Conservation (phyloP, 2,888 invertebrate genomes). For the Camponotus fellah region DNA sequence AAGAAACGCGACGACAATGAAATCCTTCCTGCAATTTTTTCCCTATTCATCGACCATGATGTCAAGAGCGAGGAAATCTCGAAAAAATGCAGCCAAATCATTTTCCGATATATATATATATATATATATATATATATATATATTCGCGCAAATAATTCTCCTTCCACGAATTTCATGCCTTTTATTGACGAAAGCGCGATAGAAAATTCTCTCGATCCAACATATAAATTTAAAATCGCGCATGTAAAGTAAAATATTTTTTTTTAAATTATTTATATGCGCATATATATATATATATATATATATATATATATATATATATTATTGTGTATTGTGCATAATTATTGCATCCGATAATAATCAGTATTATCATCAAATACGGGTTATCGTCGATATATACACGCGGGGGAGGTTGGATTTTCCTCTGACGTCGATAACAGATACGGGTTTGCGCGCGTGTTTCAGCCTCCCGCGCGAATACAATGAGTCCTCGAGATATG, state of each 20-base stretch:
- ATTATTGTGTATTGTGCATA: background rate
- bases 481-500: background rate
- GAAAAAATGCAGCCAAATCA: conserved; percentile 16
- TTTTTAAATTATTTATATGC: background rate
- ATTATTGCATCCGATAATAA: conserved; percentile 8
- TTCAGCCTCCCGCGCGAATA: conserved; percentile 2
- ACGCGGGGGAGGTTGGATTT: conserved; percentile 12
- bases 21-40: background rate
- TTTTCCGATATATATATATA: background rate
- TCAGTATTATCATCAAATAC: conserved; percentile 10
- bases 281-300: background rate
- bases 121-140: background rate
- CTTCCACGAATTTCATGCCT: background rate
- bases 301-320: background rate
- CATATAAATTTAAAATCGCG: background rate
- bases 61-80: background rate
- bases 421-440: conserved; percentile 37
- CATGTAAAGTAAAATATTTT: background rate
- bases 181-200: background rate
- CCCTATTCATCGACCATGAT: background rate
- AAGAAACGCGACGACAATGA: background rate
- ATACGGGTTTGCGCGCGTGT: conserved; percentile 9
- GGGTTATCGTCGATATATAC: background rate
- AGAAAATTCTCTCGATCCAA: background rate
- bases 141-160: background rate